Base-by-base conservation (phyloP, 2,888 invertebrate species). In the Ypsolopha scabrella region DNA sequence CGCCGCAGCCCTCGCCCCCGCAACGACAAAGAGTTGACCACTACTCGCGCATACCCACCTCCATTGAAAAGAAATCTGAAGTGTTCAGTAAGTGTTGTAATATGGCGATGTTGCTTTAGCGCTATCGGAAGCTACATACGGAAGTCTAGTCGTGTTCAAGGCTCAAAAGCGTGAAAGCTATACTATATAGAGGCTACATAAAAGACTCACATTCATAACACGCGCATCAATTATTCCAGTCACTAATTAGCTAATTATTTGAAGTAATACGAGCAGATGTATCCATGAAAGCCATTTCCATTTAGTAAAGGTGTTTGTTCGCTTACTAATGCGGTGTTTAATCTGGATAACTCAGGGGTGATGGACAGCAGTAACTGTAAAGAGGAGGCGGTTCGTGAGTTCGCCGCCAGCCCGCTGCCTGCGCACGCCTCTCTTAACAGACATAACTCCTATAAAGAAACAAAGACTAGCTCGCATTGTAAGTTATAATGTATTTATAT, bases 401-500 rank as follows among this genome's bases (percentile, higher is more conserved):
- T 77, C 60, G 61, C 74, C 52, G 67, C 73, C 59, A 70, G 67
- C 58, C 67, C 72, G 48, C 48, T 50, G 44, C 43, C 54, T 37
- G 49, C 54, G 47, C 14, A 64, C 73, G 52, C 66, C 55, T 38
- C n/a, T 39, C 75, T 86, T 64, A 82, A 80, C 63, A 68, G 86
- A 60, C 86, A 86, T 64, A 82, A 86, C 62, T 86, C 86, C 10
- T 86, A 80, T 57, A 86, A 86, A 68, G 86, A 86, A 67, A 70
- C 76, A 48, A 86, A 85, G 64, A 73, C 78, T 48, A 70, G 71
- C 46, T 75, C 77, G 54, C 63, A 80, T 53, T 57, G 83, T 83
- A 72, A 80, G 82, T 51, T 7, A 41, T 24, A 41, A 47, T 51
- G 43, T 48, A 41, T 41, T 51, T 13, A 47, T 54, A 54, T 51